Evolutionary conservation across 2,797 vertebrate genomes (phyloP).

Genomic region (Hapalemur alaotrensis): DNA sequence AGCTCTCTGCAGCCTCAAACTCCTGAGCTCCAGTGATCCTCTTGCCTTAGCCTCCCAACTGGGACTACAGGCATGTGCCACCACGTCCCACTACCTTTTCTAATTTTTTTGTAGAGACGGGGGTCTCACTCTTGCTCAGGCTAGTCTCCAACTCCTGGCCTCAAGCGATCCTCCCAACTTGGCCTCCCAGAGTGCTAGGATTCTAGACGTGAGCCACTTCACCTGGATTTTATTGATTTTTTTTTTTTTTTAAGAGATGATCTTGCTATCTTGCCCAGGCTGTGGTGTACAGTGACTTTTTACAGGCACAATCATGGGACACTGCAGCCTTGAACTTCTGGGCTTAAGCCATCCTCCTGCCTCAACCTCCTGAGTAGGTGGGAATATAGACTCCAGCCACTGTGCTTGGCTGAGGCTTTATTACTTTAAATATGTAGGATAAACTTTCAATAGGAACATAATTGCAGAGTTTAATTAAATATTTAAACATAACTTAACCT

Average conservation of each 20-base stretch:
- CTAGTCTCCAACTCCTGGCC: not conserved
- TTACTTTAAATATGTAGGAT: slow-evolving; percentile 10
- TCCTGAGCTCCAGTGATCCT: not conserved
- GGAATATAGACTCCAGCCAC: not conserved
- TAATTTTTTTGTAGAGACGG: not conserved
- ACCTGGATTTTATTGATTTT: too few species aligned
- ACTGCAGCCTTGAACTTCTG: not conserved
- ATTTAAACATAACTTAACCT: slow-evolving; percentile 14
- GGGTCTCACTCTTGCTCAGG: not conserved
- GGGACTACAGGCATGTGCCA: not conserved
- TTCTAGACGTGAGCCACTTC: not conserved
- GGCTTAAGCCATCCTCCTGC: not conserved
- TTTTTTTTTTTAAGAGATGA: too few species aligned
- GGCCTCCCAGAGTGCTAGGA: not conserved
- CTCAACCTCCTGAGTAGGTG: not conserved
- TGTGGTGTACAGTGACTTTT: too few species aligned
- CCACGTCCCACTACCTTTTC: not conserved
- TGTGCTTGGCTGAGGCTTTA: not conserved
- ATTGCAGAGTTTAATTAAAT: slow-evolving; percentile 5
- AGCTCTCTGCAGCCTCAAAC: not conserved
- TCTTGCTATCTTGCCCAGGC: too few species aligned
- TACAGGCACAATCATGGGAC: not conserved
- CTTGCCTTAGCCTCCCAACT: not conserved
- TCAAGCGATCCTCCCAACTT: not conserved
- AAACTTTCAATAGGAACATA: slow-evolving; percentile 17